phyloP scores from a whole-genome alignment of 2,888 invertebrate species.

The Andricus quercusramuli region DNA sequence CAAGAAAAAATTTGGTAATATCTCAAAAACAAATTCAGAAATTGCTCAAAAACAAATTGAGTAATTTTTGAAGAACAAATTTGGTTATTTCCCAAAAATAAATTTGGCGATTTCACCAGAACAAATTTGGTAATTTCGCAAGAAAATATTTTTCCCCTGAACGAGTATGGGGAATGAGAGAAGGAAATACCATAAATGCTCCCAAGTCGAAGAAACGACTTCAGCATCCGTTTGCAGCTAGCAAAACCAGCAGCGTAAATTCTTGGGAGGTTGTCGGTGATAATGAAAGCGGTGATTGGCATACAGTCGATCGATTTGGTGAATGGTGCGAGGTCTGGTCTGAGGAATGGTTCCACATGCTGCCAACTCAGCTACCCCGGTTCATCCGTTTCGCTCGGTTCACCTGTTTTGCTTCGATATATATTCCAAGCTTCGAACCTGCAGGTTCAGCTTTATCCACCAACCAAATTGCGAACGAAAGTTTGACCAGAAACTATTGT shows the following conservation, averaged over 20 bases:
- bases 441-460: constrained; percentile 22
- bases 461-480: neutral
- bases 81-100: too few relatives aligned
- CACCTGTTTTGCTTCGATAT: constrained; percentile 35
- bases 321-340: constrained; percentile 19
- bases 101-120: too few relatives aligned
- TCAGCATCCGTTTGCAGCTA: neutral
- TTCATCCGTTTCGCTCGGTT: constrained; percentile 45
- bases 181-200: neutral
- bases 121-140: too few relatives aligned
- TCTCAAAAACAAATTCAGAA: too few relatives aligned
- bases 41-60: too few relatives aligned
- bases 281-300: constrained; percentile 45
- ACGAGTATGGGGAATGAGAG: neutral
- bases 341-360: constrained; percentile 30
- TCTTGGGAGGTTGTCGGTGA: constrained; percentile 31
- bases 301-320: constrained; percentile 40
- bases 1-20: too few relatives aligned
- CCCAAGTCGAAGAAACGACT: neutral
- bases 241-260: neutral
- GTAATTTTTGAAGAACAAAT: too few relatives aligned
- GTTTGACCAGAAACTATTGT: neutral
- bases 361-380: constrained; percentile 45
- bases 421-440: neutral
- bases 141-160: too few relatives aligned